Conservation (phyloP, 2,888 invertebrate species). For the Drosophila nigricruria region DNA sequence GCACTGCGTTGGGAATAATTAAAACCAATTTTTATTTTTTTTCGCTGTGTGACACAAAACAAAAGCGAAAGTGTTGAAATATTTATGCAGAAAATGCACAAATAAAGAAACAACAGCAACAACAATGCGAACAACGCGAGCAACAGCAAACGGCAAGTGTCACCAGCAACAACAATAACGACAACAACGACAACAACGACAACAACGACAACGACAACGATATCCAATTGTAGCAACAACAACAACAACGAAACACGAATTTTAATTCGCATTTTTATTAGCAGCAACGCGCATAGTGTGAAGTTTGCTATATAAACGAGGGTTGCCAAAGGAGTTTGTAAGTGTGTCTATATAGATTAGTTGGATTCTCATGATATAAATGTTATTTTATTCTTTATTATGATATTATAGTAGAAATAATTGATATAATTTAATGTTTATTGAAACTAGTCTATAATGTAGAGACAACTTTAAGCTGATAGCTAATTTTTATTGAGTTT, state of each 20-base stretch:
- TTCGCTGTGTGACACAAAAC: conserved; percentile 66
- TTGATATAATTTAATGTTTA: no score
- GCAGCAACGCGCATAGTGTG: conserved; percentile 25
- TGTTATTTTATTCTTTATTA: no score
- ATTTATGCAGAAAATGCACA: conserved; percentile 81
- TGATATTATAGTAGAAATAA: no score
- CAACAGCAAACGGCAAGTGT: conserved; percentile 52
- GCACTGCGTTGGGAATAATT: conserved; percentile 70
- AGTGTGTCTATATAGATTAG: neutral
- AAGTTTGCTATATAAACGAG: conserved; percentile 35
- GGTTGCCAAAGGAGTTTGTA: neutral
- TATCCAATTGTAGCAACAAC: conserved; percentile 41
- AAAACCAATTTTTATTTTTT: conserved; percentile 60
- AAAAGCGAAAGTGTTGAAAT: conserved; percentile 82
- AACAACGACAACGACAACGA: conserved; percentile 26
- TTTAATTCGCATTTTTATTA: conserved; percentile 71
- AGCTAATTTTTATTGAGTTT: no score
- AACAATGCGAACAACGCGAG: conserved; percentile 19
- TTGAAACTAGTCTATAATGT: no score
- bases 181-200: conserved; percentile 28
- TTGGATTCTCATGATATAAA: no score
- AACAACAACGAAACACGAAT: conserved; percentile 19
- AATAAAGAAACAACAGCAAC: conserved; percentile 37
- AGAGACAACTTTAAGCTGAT: no score
- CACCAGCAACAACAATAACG: conserved; percentile 35